phyloP scores from a whole-genome alignment of 2,113 vertebrate genomes.

The Trochalopteron elliotii region DNA sequence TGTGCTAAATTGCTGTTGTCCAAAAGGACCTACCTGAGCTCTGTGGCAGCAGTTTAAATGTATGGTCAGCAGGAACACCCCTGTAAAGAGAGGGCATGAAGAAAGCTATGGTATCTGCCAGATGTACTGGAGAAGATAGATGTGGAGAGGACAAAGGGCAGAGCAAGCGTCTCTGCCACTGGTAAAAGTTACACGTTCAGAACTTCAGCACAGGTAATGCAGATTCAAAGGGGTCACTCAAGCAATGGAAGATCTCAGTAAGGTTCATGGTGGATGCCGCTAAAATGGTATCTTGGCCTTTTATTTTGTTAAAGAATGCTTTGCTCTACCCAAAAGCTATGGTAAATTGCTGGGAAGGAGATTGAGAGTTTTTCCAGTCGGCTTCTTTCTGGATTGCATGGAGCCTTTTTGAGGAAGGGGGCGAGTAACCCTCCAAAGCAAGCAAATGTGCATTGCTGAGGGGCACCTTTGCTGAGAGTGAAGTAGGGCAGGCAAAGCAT shows the following conservation, averaged over 20 bases:
- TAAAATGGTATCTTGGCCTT: background rate
- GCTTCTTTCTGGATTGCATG: accelerated
- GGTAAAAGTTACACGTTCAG: background rate
- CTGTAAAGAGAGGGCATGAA: background rate
- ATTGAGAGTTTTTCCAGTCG: background rate
- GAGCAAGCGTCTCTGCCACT: background rate
- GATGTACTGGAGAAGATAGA: background rate
- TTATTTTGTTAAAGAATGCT: background rate
- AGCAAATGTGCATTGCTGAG: background rate
- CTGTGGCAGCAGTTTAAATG: background rate
- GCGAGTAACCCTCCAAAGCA: background rate
- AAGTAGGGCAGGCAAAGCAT: background rate
- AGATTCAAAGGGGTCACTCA: background rate
- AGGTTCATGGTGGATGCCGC: background rate
- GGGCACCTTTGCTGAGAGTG: background rate
- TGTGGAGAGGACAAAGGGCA: background rate
- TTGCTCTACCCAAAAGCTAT: background rate
- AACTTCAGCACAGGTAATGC: background rate
- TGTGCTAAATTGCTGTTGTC: background rate
- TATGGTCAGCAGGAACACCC: background rate
- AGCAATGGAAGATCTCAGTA: background rate
- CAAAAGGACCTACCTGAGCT: background rate
- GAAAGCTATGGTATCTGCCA: background rate
- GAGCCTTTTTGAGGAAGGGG: background rate
- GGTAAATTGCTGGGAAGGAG: background rate